phyloP scores from a whole-genome alignment of 2,888 invertebrate genomes.

The Spatulosminthurus flaviceps region DNA sequence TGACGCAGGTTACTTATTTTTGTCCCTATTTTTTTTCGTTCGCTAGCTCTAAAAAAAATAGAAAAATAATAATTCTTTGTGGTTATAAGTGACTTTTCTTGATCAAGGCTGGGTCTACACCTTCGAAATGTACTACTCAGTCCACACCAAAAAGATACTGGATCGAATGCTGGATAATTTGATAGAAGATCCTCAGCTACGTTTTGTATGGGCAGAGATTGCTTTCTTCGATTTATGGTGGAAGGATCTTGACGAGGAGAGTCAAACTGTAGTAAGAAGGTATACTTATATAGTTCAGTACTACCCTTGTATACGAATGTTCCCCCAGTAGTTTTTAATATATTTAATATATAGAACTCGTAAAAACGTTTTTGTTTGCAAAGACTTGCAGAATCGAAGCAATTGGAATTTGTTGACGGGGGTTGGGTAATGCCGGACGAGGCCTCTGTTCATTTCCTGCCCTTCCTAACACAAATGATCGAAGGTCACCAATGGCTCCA shows the following conservation, averaged over 20 bases:
- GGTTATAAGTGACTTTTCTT: neutral
- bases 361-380: neutral
- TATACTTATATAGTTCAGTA: too few species aligned
- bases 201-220: constrained; percentile 98
- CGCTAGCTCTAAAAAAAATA: too few species aligned
- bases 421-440: constrained; percentile 99
- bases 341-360: neutral
- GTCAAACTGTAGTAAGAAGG: constrained; percentile 72
- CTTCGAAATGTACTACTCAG: constrained; percentile 89
- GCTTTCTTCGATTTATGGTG: constrained; percentile 95
- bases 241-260: constrained; percentile 75
- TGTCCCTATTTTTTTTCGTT: too few species aligned
- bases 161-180: constrained; percentile 89
- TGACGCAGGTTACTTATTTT: constrained; percentile 94
- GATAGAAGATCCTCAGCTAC: constrained; percentile 78
- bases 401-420: constrained; percentile 95
- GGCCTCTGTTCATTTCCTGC: constrained; percentile 92
- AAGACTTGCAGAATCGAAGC: constrained; percentile 77
- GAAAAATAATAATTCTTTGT: too few species aligned
- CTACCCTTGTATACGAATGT: neutral
- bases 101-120: constrained; percentile 90
- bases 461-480: constrained; percentile 87
- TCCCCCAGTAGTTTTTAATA: neutral
- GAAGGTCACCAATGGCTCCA: constrained; percentile 96
- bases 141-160: constrained; percentile 89